Evolutionary conservation across 1,140 invertebrate genomes (phyloP).

Genomic region (Drosophila teissieri): DNA sequence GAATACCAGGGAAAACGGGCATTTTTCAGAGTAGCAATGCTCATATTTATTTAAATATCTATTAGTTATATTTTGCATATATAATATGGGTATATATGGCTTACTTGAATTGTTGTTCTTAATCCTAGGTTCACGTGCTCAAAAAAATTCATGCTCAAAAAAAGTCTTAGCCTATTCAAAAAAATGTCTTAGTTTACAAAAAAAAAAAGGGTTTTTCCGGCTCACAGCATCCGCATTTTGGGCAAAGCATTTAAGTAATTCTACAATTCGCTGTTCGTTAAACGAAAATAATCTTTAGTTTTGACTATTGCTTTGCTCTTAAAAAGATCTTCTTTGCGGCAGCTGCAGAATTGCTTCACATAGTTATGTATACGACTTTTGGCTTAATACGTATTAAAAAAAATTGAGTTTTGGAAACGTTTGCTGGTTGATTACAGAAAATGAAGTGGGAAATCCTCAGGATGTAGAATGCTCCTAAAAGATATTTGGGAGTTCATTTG

Average conservation of each 20-base stretch:
- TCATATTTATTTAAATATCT: slow-evolving; percentile 17
- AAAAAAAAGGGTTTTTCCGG: slow-evolving; percentile 39
- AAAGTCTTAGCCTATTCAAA: slow-evolving; percentile 63
- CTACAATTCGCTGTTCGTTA: slow-evolving; percentile 39
- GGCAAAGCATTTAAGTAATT: slow-evolving; percentile 25
- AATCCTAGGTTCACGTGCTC: slow-evolving; percentile 45
- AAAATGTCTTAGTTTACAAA: slow-evolving; percentile 33
- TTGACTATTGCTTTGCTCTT: slow-evolving; percentile 48
- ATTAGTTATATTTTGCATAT: slow-evolving; percentile 5
- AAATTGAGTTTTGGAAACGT: slow-evolving; percentile 23
- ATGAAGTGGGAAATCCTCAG: slow-evolving; percentile 20
- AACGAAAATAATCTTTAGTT: slow-evolving; percentile 25
- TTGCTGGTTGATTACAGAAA: slow-evolving; percentile 21
- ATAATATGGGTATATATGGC: slow-evolving; percentile 22
- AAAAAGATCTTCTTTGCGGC: slow-evolving; percentile 17
- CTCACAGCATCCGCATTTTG: slow-evolving; percentile 41
- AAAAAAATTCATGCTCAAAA: slow-evolving; percentile 79
- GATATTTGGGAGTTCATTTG: slow-evolving; percentile 20
- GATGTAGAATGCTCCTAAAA: slow-evolving; percentile 32
- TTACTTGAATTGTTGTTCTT: slow-evolving; percentile 7
- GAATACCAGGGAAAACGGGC: not conserved
- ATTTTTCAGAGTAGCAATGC: slow-evolving; percentile 4
- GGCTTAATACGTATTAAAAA: slow-evolving; percentile 10
- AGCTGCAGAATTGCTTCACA: slow-evolving; percentile 17
- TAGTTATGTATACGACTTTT: slow-evolving; percentile 3